These are phyloP conservation scores for Microctenopoma steveboyesi DNA, from an alignment of 2,797 vertebrate species.

Conservation along the genomic window DNA sequence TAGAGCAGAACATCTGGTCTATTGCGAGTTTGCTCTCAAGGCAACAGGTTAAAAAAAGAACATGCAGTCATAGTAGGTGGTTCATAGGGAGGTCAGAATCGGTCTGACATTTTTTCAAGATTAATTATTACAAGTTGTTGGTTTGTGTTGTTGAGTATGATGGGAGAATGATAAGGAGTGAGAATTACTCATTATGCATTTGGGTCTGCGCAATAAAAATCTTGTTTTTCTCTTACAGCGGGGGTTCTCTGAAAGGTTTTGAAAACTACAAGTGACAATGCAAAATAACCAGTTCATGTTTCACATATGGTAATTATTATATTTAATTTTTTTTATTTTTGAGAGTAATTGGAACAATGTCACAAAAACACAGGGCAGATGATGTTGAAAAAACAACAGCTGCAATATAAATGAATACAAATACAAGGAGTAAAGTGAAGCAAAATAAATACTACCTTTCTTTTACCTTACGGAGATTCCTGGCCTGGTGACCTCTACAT, in stretches of 20 bases:
- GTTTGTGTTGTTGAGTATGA: neutral
- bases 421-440: too few species aligned
- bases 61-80: constrained; percentile 45
- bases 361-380: neutral
- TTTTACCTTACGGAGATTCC: constrained; percentile 10
- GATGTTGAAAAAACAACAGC: neutral
- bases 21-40: constrained; percentile 43
- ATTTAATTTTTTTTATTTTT: constrained; percentile 8
- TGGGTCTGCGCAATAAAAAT: neutral
- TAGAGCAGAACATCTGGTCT: constrained; percentile 59
- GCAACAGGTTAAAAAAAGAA: constrained; percentile 62
- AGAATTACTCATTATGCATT: too few species aligned
- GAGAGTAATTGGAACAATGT: constrained; percentile 35
- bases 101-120: neutral
- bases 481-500: constrained; percentile 56
- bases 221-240: constrained; percentile 24
- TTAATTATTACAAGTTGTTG: constrained; percentile 19
- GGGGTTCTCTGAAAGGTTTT: constrained; percentile 18
- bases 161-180: neutral
- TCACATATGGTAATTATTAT: constrained; percentile 12
- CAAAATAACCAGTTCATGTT: constrained; percentile 19
- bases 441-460: neutral
- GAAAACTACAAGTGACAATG: constrained; percentile 4
- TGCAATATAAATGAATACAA: neutral
- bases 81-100: constrained; percentile 37